Base-by-base conservation (phyloP, 2,888 invertebrate species). In the Hetaerina titia region DNA sequence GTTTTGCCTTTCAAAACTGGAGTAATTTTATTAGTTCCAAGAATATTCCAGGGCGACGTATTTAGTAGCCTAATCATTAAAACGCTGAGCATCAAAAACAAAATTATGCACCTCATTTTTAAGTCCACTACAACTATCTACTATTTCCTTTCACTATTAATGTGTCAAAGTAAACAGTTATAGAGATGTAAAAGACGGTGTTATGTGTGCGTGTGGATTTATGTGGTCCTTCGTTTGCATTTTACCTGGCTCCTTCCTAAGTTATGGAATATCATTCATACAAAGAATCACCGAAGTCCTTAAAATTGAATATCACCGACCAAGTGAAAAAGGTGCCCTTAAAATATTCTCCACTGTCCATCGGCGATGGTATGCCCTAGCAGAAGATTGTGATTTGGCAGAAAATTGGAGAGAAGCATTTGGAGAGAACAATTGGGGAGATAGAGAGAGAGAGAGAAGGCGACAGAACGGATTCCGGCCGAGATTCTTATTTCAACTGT, bases 401-500 rank as follows among this genome's bases (percentile, higher is more conserved):
- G 81, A 81, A 81, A 31, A 31, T 81, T 81, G 9, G 11, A 81
- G 81, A 81, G 81, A 25, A 13, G 81, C 31, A 81, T 81, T 31
- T 31, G 31, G 81, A 31, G 31, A 31, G 25, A 81, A 17, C 45
- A 45, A n/a, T 5, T n/a, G n/a, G n/a, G 69, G 19, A 69, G 69
- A 69, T 22, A 17, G n/a, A 69, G n/a, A 8, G 19, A n/a, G 69
- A 69, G 22, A 69, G 17, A 19, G 69, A 22, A 81, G 81, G 31
- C 9, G 81, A 81, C 31, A 15, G 81, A 81, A 81, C 31, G 81
- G 31, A 15, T 81, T 81, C 81, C 31, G 25, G 81, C n/a, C 25
- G 31, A 81, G 81, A 81, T 81, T 81, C 81, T 81, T 15, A 81
- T 81, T 81, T 31, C 81, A 31, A 81, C 81, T 81, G 31, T 81